Base-by-base conservation (phyloP, 2,113 vertebrate genomes). In the Atrichornis clamosus region DNA sequence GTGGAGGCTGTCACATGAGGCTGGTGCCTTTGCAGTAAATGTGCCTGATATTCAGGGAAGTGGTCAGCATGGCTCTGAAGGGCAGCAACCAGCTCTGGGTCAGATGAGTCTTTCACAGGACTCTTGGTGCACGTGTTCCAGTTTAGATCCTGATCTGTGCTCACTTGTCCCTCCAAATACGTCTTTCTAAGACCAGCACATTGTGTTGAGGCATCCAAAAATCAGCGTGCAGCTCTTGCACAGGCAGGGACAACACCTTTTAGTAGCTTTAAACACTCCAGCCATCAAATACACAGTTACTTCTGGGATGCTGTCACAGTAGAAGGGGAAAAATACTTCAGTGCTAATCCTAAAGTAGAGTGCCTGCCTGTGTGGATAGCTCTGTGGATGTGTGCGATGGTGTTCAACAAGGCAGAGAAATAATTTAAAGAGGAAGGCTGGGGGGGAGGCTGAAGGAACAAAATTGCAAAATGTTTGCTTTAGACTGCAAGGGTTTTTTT, bases 1-100 rank as follows among this genome's bases (percentile, higher is more conserved):
- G 96, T 95, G 95, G 63, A 82, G 53, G 41, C 64, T 1, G 67
- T 97, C 95, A 95, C 91, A 95, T 95, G 95, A 93, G 80, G 47
- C 79, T 42, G 84, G 62, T 16, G 49, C 70, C 82, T 63, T 89
- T 92, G 77, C 94, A 91, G 79, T 78, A 64, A 85, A 37, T 84
- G 19, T 6, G 2, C 23, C 39, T 60, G 91, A 28, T 39, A 4
- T 7, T 32, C 49, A 67, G 81, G 96, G 95, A 96, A 95, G 95
- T 92, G 93, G 87, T 84, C 56, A 63, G 65, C 2, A 1, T 4
- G 58, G 73, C 69, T 90, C 69, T 9, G 8, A 39, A 56, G 85
- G 83, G 77, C 92, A 65, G 79, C 60, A 21, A 15, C 28, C 4
- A 23, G 58, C 60, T 15, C 49, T 20, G 62, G 46, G 33, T 62